These are phyloP conservation scores for Euborellia annulipes DNA, from an alignment of 1,140 invertebrate species.

Conservation along the genomic window DNA sequence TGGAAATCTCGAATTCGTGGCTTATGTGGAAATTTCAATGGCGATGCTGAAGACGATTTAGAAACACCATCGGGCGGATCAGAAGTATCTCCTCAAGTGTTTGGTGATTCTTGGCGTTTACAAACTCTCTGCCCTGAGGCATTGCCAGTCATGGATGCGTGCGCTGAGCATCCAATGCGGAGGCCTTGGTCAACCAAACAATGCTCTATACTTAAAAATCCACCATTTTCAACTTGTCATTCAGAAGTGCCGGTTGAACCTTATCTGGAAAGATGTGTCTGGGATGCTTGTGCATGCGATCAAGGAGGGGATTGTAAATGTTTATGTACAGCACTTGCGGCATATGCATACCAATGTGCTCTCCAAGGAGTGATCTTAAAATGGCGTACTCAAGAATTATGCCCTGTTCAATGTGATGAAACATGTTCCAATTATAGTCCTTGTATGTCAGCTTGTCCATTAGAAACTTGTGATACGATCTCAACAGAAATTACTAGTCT, in stretches of 20 bases:
- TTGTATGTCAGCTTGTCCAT: slow-evolving; percentile 64
- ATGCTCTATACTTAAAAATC: slow-evolving; percentile 51
- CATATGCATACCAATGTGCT: slow-evolving; percentile 64
- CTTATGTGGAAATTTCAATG: slow-evolving; percentile 82
- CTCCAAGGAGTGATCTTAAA: slow-evolving; percentile 49
- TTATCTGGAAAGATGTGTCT: slow-evolving; percentile 53
- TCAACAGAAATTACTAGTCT: slow-evolving; percentile 32
- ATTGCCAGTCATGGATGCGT: slow-evolving; percentile 39
- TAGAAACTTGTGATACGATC: slow-evolving; percentile 70
- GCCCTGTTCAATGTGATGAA: slow-evolving; percentile 77
- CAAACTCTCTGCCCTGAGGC: slow-evolving; percentile 52
- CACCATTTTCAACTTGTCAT: slow-evolving; percentile 55
- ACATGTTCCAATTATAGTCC: slow-evolving; percentile 59
- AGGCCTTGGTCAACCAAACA: slow-evolving; percentile 58
- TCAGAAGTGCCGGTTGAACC: slow-evolving; percentile 53
- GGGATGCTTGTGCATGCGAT: slow-evolving; percentile 76
- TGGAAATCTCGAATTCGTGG: slow-evolving; percentile 40
- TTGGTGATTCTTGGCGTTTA: slow-evolving; percentile 78
- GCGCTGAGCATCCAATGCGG: slow-evolving; percentile 51
- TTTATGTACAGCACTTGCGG: slow-evolving; percentile 69
- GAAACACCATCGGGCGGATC: slow-evolving; percentile 57
- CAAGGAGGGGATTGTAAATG: slow-evolving; percentile 79
- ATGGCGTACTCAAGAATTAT: slow-evolving; percentile 66
- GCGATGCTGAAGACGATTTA: slow-evolving; percentile 66
- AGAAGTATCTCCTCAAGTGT: slow-evolving; percentile 53